Base-by-base conservation (phyloP, 2,113 vertebrate genomes). In the Pelusios castaneus region DNA sequence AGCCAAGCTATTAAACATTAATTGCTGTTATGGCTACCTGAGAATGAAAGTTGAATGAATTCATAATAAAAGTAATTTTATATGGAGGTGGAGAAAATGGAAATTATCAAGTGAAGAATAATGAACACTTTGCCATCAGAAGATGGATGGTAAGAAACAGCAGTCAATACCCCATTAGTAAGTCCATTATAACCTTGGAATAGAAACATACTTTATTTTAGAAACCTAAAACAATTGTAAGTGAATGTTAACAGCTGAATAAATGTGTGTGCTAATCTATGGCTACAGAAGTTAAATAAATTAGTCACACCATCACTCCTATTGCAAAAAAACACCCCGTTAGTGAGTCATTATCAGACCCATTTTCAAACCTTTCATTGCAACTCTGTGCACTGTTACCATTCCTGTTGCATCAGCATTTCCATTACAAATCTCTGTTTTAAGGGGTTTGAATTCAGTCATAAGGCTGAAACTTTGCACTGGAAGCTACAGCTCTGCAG, bases 141-240 rank as follows among this genome's bases (percentile, higher is more conserved):
- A 97, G 94, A 97, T 80, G 63, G 88, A 97, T 96, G 90, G 90
- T 78, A 97, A 96, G 95, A 83, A 96, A 89, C 43, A 90, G 84
- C 82, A 96, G 95, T 97, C 97, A 97, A 97, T 97, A 97, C 43
- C 51, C 77, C 92, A 97, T 97, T 98, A 98, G 88, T 70, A 95
- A 97, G 89, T 94, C 90, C 95, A 96, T 97, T 97, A 96, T 86
- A 95, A 97, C 82, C 81, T 96, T 94, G 89, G 90, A 94, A 95
- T 63, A 96, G 85, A 96, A 97, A 86, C 21, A 90, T 4, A 1
- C 29, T 96, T 96, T 95, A 95, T 96, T 95, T 97, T 92, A 94
- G 82, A 91, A 95, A 94, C 79, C 58, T 93, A 93, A 93, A 96
- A 96, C 55, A 96, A 92, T 95, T 95, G 52, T 95, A 96, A 95